A percentile compares a stretch with the other conserved stretches of the same genome.
Conservation (phyloP, 2,888 invertebrate species). For the Drosophila demipolita region DNA sequence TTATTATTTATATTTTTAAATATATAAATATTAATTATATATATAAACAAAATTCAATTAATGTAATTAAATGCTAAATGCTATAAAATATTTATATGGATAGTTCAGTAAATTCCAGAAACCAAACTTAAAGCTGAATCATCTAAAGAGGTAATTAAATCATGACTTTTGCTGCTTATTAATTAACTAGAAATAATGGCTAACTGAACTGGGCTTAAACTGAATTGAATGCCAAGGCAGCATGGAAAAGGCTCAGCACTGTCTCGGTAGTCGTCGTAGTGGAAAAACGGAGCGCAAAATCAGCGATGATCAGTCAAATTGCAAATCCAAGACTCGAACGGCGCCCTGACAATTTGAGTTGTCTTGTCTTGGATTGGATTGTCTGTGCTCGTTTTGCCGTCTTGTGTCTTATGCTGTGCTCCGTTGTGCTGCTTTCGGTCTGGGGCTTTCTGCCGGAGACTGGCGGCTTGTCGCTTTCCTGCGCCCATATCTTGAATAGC, state of each 20-base stretch:
- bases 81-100: neutral
- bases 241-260: conserved; percentile 7
- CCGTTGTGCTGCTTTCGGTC: neutral
- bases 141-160: neutral
- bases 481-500: conserved; percentile 66
- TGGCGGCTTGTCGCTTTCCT: conserved; percentile 65
- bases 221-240: conserved; percentile 3
- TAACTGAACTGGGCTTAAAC: neutral
- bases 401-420: conserved; percentile 15
- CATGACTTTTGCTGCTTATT: neutral
- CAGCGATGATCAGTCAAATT: conserved; percentile 84
- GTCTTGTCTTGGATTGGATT: conserved; percentile 44
- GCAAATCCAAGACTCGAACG: conserved; percentile 68
- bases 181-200: neutral
- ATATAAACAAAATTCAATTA: neutral
- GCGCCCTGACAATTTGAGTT: conserved; percentile 77
- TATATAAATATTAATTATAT: neutral
- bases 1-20: neutral
- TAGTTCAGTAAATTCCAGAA: neutral
- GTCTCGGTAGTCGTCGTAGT: conserved; percentile 10
- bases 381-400: conserved; percentile 39
- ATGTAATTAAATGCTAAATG: neutral
- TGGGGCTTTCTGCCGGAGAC: conserved; percentile 11
- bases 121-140: neutral
- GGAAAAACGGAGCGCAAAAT: conserved; percentile 73